phyloP scores from a whole-genome alignment of 1,140 invertebrate species.

The Drosophila triauraria region DNA sequence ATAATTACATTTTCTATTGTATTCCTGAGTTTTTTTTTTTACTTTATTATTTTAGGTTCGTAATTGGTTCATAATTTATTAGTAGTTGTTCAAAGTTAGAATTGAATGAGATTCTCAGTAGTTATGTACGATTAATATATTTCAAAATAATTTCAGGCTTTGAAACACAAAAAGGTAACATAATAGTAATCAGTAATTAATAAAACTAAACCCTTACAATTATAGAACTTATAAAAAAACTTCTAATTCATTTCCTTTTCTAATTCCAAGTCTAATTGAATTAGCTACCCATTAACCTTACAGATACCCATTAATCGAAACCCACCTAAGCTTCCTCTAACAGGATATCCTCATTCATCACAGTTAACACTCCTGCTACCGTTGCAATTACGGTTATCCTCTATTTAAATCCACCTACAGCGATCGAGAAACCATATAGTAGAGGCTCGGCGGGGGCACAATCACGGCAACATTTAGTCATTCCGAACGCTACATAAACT shows the following conservation, averaged over 20 bases:
- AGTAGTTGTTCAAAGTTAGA: too few species aligned
- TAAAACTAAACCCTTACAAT: too few species aligned
- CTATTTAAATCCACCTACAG: constrained; percentile 20
- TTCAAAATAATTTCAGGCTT: too few species aligned
- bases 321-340: neutral
- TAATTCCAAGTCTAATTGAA: neutral
- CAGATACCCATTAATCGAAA: neutral
- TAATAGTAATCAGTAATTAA: too few species aligned
- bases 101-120: too few species aligned
- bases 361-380: constrained; percentile 19
- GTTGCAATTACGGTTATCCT: constrained; percentile 46
- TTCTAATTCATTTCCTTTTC: neutral
- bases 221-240: neutral
- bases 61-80: too few species aligned
- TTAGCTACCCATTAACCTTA: neutral
- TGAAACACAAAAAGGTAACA: too few species aligned
- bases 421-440: neutral
- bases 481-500: constrained; percentile 79
- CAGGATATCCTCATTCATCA: constrained; percentile 18
- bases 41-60: too few species aligned
- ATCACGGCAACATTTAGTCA: constrained; percentile 77
- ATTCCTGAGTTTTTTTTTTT: too few species aligned
- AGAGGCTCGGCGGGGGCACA: constrained; percentile 20
- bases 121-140: too few species aligned
- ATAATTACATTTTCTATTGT: too few species aligned